Base-by-base conservation (phyloP, 1,140 invertebrate genomes). In the Battus philenor region DNA sequence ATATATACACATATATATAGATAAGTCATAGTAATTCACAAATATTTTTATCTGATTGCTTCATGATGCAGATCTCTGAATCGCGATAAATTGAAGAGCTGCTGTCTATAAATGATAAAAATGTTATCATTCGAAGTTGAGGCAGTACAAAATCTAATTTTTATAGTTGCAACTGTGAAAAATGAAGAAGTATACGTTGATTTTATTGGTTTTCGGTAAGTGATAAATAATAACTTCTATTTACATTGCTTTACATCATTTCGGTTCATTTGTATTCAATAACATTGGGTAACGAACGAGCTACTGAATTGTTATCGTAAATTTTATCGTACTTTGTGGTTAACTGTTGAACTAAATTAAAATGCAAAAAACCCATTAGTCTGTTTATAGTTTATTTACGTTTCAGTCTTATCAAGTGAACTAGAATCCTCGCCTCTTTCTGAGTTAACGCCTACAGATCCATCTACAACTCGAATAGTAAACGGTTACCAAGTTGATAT, bases 401-500 rank as follows among this genome's bases (percentile, higher is more conserved):
- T 9, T 20, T 18, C 22, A 39, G 36, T 12, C 7, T 24, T 26
- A 26, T 26, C 11, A 39, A 12, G 15, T 15, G 36, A 39, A 39
- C 18, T 39, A 12, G 36, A 24, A 39, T 49, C 58, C 20, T 22
- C 47, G 2, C 54, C 55, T 11, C 13, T 29, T 8, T 27, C 12
- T 9, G 46, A 59, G 32, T 11, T 17, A 11, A 12, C 27, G 13
- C 3, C 15, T 7, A n/a, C 34, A 10, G 51, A 60, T 29, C 16
- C 47, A 29, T 49, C 54, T 20, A 3, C 18, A 24, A 61, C 58
- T 31, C 66, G 81, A 3, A 75, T 86, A 44, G 76, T 86, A 1
- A 85, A 85, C 47, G 84, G 84, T 1, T 50, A 52, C 10, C 33
- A 30, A 36, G 60, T 81, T 5, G 67, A 74, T 38, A 82, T 86